Evolutionary conservation across 1,140 invertebrate genomes (phyloP).

Genomic region (Thaumatotibia leucotreta): DNA sequence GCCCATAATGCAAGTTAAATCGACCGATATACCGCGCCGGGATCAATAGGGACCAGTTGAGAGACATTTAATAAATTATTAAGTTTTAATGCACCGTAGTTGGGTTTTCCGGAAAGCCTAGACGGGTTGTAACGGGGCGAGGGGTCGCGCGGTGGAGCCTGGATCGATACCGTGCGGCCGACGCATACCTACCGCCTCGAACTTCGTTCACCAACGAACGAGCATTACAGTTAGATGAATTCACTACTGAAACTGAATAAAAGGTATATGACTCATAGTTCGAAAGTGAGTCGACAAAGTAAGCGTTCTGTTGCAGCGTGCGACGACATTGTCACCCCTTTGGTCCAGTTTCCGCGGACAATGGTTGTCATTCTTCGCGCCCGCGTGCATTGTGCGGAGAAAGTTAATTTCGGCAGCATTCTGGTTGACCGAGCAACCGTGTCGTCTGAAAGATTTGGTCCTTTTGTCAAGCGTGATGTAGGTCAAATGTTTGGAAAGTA

Average conservation of each 20-base stretch:
- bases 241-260: background rate
- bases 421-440: background rate
- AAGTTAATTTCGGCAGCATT: background rate
- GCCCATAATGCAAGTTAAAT: no score
- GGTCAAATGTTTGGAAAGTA: background rate
- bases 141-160: constrained; percentile 21
- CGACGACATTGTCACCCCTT: background rate
- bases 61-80: background rate
- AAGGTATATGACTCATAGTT: background rate
- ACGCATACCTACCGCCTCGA: constrained; percentile 19
- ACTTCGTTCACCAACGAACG: constrained; percentile 19
- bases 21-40: background rate
- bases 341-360: background rate
- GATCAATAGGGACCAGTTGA: background rate
- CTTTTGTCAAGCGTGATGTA: background rate
- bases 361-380: background rate
- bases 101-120: constrained; percentile 39
- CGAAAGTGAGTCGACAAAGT: background rate
- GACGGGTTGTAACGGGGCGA: constrained; percentile 34
- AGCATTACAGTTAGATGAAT: background rate
- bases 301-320: background rate
- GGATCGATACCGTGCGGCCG: constrained; percentile 45
- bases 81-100: background rate
- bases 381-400: background rate
- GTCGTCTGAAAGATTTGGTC: background rate